phyloP scores from a whole-genome alignment of 2,888 invertebrate species.

The Dryobotodes eremita region DNA sequence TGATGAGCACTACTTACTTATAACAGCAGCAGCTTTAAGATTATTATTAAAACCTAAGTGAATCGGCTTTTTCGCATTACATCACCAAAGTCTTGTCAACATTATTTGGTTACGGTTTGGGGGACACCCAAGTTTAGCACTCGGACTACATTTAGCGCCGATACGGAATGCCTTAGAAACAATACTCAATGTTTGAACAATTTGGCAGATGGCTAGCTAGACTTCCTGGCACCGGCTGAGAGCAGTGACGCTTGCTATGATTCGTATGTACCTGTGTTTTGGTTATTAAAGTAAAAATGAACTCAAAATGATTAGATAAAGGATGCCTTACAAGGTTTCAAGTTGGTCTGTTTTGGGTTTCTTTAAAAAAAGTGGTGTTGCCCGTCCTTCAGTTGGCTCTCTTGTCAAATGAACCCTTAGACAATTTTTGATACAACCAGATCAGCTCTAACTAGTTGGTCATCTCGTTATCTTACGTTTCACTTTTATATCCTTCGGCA shows the following conservation, averaged over 20 bases:
- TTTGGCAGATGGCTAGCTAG: slow-evolving; percentile 56
- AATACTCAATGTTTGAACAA: slow-evolving; percentile 46
- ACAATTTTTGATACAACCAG: too few species aligned
- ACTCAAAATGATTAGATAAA: not conserved
- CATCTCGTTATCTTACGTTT: not conserved
- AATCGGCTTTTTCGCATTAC: slow-evolving; percentile 1
- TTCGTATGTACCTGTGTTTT: slow-evolving; percentile 34
- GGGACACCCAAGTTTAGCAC: slow-evolving; percentile 30
- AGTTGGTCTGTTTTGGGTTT: not conserved
- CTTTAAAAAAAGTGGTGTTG: not conserved
- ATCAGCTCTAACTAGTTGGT: not conserved
- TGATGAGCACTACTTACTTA: not conserved
- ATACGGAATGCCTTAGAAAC: slow-evolving; percentile 28
- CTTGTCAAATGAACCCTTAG: not conserved
- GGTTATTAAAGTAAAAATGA: not conserved
- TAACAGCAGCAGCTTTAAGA: not conserved
- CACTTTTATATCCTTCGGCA: not conserved
- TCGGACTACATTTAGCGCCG: slow-evolving; percentile 28
- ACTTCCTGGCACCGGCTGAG: slow-evolving; percentile 45
- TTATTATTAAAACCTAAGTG: not conserved
- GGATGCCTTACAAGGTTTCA: not conserved
- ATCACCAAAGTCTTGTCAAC: slow-evolving; percentile 28
- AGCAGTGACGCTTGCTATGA: slow-evolving; percentile 19
- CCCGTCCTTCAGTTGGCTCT: not conserved
- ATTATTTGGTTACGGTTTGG: slow-evolving; percentile 45